These are phyloP conservation scores for Choloepus didactylus DNA, from an alignment of 2,797 vertebrate genomes.

Conservation along the genomic window DNA sequence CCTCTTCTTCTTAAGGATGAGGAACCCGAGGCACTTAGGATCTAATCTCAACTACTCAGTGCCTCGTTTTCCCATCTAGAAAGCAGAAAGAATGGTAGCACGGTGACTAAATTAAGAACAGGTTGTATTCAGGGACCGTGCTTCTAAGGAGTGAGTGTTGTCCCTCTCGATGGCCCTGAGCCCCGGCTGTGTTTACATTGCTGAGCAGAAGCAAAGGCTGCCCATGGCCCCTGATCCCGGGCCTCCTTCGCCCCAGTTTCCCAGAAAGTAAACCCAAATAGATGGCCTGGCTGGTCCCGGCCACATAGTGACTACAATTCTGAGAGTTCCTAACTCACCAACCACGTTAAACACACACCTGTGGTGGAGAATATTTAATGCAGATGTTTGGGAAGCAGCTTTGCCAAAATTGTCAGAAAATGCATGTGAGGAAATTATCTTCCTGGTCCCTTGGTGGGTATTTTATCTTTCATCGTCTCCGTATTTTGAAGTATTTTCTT, in stretches of 20 bases:
- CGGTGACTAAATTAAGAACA: background rate
- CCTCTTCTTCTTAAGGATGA: conserved; percentile 10
- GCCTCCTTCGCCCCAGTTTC: background rate
- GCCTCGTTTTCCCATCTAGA: background rate
- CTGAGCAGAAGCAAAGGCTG: background rate
- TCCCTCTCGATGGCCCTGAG: background rate
- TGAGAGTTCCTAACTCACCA: background rate
- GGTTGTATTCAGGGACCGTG: background rate
- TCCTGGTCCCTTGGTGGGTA: background rate
- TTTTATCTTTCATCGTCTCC: conserved; percentile 53
- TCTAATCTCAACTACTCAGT: conserved; percentile 31
- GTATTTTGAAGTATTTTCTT: conserved; percentile 16
- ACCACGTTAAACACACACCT: conserved; percentile 10
- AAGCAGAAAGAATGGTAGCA: background rate
- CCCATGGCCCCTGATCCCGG: accelerated
- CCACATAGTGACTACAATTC: accelerated
- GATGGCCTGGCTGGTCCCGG: background rate
- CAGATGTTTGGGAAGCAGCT: conserved; percentile 66
- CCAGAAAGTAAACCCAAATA: background rate
- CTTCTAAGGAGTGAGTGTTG: accelerated
- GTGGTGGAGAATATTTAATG: background rate
- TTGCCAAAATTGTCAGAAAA: conserved; percentile 68
- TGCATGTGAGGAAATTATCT: conserved; percentile 41
- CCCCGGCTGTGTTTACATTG: accelerated
- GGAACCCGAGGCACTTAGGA: background rate